phyloP scores from a whole-genome alignment of 2,113 vertebrate species.

The Lucifuga dentata region DNA sequence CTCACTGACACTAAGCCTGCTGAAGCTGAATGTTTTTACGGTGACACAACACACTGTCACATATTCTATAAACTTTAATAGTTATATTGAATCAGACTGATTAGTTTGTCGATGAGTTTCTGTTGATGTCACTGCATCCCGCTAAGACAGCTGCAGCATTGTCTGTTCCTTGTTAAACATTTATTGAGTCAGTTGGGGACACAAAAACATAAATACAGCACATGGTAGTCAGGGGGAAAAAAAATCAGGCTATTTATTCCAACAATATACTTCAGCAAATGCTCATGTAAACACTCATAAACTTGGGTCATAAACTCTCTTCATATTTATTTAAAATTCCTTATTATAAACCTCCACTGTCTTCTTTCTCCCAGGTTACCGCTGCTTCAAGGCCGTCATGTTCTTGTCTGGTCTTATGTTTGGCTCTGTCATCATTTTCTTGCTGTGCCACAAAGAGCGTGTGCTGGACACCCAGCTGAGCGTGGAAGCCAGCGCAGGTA shows the following conservation, averaged over 20 bases:
- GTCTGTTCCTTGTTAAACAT: neutral
- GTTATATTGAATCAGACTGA: too few relatives aligned
- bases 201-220: neutral
- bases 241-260: neutral
- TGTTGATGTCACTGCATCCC: neutral
- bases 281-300: too few relatives aligned
- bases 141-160: neutral
- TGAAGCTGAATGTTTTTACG: too few relatives aligned
- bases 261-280: too few relatives aligned
- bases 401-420: slow-evolving; percentile 92
- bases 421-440: slow-evolving; percentile 89
- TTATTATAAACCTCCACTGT: neutral
- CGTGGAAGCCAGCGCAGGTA: slow-evolving; percentile 88
- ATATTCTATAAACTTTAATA: too few relatives aligned
- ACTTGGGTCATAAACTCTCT: too few relatives aligned
- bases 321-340: too few relatives aligned
- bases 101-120: neutral
- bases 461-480: slow-evolving; percentile 91
- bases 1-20: neutral
- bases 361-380: slow-evolving; percentile 81
- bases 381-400: slow-evolving; percentile 93
- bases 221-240: neutral
- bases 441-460: slow-evolving; percentile 90
- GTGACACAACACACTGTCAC: neutral
- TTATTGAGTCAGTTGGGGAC: neutral